phyloP scores from a whole-genome alignment of 2,888 invertebrate genomes.

The Aleiodes leptofemur region DNA sequence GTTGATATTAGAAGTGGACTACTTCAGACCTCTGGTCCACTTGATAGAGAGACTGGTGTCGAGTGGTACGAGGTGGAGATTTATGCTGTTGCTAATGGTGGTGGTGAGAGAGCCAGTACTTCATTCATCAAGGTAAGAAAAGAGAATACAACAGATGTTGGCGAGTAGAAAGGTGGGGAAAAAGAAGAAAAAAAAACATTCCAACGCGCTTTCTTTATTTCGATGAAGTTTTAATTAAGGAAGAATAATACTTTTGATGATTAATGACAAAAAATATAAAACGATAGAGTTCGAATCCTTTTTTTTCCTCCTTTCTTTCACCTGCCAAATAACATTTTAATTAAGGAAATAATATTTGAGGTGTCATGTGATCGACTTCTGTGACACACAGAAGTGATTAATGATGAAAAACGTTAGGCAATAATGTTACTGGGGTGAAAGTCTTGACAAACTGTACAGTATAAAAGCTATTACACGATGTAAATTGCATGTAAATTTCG shows the following conservation, averaged over 20 bases:
- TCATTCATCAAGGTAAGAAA: constrained; percentile 88
- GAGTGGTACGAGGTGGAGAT: constrained; percentile 90
- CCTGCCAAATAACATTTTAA: constrained; percentile 17
- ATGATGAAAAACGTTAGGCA: constrained; percentile 17
- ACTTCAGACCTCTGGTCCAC: constrained; percentile 87
- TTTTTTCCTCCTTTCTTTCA: not conserved
- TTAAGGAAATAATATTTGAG: constrained; percentile 22
- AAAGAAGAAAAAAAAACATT: not conserved
- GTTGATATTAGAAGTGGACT: constrained; percentile 93
- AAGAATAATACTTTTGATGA: not conserved
- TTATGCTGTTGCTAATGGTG: constrained; percentile 85
- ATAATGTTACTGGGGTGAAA: constrained; percentile 44
- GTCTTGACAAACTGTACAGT: constrained; percentile 49
- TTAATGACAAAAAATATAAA: constrained; percentile 4
- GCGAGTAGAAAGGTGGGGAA: not conserved
- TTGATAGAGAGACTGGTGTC: constrained; percentile 90
- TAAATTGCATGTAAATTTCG: constrained; percentile 53
- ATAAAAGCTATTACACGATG: constrained; percentile 44
- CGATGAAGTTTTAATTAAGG: constrained; percentile 8
- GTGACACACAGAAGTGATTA: constrained; percentile 17
- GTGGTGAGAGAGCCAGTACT: constrained; percentile 82
- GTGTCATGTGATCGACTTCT: constrained; percentile 31
- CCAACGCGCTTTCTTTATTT: not conserved
- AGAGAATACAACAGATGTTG: not conserved
- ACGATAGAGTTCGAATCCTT: not conserved